Evolutionary conservation across 1,140 invertebrate species (phyloP), one percentile per base, ranked within the genome.

Genomic region (Calephelis virginiensis): DNA sequence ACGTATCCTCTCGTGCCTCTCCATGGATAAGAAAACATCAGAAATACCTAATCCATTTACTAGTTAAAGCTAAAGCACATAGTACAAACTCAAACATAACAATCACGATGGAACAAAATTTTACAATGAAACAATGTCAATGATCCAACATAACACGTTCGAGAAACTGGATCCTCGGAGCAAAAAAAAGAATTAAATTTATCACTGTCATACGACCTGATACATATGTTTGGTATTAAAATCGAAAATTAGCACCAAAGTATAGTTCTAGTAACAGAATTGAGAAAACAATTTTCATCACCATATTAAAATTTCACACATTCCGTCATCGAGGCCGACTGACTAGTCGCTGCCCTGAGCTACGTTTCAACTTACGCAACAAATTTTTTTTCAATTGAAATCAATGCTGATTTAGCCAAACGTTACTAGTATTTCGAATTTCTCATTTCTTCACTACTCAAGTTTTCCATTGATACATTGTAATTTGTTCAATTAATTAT

Each of bases 241-340:
- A 74, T 67, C 69, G 68, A 80, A 77, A 75, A 59, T 76, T 74
- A 78, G 74, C 74, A 82, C 67, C 69, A 80, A 70, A 69, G 67
- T 64, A 74, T 67, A 69, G 72, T 78, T 77, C 78, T 75, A 73
- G 77, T 71, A 69, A 63, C 70, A 80, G 62, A 78, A 74, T 71
- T 71, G 67, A 75, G 80, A 86, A 87, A 88, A 89, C 80, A 90
- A 80, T 82, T 78, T 80, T 86, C 78, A 83, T 88, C 86, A 89
- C 85, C 86, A 90, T 89, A 83, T 86, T 87, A 88, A 85, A 88
- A 88, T 89, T 89, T 88, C 78, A 88, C 83, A 89, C 83, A 90
- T 89, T 89, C 88, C 88, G 86, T 89, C 88, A 90, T 90, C 86
- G 85, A 85, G 85, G 82, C 83, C 74, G 83, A 90, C 84, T 88